Percentiles rank a stretch among this genome's conserved stretches.
These are phyloP conservation scores for Smutsia gigantea DNA, from an alignment of 2,797 vertebrate species.

Conservation along the genomic window DNA sequence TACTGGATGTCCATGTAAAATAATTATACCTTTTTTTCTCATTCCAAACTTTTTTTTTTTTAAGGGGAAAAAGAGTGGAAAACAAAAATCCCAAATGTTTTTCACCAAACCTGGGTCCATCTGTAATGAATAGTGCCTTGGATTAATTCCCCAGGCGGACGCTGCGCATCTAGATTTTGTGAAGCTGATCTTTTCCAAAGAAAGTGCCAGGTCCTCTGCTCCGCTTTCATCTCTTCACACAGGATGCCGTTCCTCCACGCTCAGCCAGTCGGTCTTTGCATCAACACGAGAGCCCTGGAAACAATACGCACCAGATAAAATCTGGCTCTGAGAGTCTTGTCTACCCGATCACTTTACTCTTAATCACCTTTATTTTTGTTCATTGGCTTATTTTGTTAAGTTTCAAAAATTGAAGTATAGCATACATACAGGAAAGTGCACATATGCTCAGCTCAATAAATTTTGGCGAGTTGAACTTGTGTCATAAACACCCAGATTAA, in stretches of 20 bases:
- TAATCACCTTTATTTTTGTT: slow-evolving; percentile 70
- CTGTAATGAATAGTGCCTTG: slow-evolving; percentile 54
- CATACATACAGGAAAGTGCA: not conserved
- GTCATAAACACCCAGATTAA: not conserved
- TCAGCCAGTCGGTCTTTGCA: slow-evolving; percentile 67
- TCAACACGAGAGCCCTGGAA: slow-evolving; percentile 68
- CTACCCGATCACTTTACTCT: not conserved
- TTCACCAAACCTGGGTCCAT: slow-evolving; percentile 56
- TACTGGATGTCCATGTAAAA: slow-evolving; percentile 72
- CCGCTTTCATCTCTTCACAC: not conserved
- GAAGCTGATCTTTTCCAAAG: slow-evolving; percentile 32
- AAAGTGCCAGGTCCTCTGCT: not conserved
- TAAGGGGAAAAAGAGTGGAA: not conserved
- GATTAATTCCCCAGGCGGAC: not conserved
- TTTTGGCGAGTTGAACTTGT: not conserved
- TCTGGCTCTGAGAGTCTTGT: slow-evolving; percentile 65
- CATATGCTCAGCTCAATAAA: not conserved
- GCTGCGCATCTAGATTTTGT: slow-evolving; percentile 42
- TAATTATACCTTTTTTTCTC: slow-evolving; percentile 23
- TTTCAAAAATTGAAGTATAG: not conserved
- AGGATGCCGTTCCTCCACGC: not conserved
- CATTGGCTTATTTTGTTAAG: not conserved
- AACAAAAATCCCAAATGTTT: not conserved
- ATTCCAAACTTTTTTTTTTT: slow-evolving; percentile 60
- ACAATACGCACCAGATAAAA: slow-evolving; percentile 71